These are phyloP conservation scores for Leucoraja erinaceus DNA, from an alignment of 2,113 vertebrate species.

Conservation along the genomic window DNA sequence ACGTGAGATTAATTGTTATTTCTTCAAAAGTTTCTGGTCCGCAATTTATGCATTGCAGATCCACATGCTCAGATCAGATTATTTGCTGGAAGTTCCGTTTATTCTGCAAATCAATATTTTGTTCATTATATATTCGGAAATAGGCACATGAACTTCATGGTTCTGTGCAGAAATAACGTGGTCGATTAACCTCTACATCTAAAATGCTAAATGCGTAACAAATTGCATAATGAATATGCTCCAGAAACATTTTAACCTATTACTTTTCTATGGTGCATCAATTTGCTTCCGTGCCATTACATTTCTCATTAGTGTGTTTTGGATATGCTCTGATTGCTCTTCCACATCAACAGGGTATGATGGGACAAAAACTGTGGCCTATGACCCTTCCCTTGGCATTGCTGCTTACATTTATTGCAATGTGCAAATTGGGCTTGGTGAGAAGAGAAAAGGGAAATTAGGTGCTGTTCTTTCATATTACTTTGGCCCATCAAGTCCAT, in stretches of 20 bases:
- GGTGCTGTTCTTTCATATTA: background rate
- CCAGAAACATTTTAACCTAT: background rate
- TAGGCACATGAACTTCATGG: background rate
- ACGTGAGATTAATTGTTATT: background rate
- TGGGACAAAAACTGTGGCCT: background rate
- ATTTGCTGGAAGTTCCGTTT: background rate
- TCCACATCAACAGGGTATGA: no score
- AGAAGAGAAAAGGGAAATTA: background rate
- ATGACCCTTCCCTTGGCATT: background rate
- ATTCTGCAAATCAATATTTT: conserved; percentile 2
- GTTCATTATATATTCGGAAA: background rate
- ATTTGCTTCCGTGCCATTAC: background rate
- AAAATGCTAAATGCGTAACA: background rate
- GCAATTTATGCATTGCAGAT: background rate
- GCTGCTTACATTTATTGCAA: background rate
- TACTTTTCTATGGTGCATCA: background rate
- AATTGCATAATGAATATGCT: background rate
- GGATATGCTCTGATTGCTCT: background rate
- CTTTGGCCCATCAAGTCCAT: no score
- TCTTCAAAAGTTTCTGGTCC: background rate
- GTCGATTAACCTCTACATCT: background rate
- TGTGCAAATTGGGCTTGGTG: background rate
- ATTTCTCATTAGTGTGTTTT: background rate
- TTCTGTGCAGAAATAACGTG: background rate
- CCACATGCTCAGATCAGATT: background rate